Base-by-base conservation (phyloP, 2,888 invertebrate genomes). In the Mallateleia sp. region DNA sequence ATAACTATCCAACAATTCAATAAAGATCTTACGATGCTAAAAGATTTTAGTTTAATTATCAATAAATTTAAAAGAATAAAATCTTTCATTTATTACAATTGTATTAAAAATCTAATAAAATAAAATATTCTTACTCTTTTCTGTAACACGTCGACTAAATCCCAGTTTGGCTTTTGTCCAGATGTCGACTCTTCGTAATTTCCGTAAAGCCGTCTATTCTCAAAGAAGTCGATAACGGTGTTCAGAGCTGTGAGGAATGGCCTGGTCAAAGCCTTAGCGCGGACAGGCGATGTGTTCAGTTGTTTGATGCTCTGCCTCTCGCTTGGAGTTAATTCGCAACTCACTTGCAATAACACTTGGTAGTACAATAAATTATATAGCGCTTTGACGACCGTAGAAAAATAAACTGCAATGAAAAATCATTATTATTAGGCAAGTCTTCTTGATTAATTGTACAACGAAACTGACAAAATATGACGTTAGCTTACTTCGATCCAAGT, bases 281-380 rank as follows among this genome's bases (percentile, higher is more conserved):
- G 78, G 2, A 78, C 60, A 11, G 71, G 72, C 15, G 78, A 72
- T 4, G 15, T 52, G 3, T 24, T 56, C 6, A 84, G 14, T 34
- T 74, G 79, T 52, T 84, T 83, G 20, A 87, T 69, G 24, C 34
- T 81, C 8, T 80, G 72, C 56, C 97, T 96, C 91, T 97, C 97
- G 52, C 96, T 95, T 58, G 97, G 96, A 50, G 96, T 96, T 93
- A 97, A 95, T 88, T 96, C 96, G 88, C 97, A 97, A 75, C 97
- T 97, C 87, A 98, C 96, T 95, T 98, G 98, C 72, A 97, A 96
- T 88, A 98, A 96, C 62, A 98, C 97, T 96, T 99, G 99, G 95
- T 99, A 97, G 95, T 98, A 98, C 85, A 97, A 96, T 88, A 99
- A 96, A 95, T 99, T 98, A 96, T 98, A 99, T 89, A 99, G 96